phyloP scores from a whole-genome alignment of 1,140 invertebrate species.

The Drosophila ohnishii region DNA sequence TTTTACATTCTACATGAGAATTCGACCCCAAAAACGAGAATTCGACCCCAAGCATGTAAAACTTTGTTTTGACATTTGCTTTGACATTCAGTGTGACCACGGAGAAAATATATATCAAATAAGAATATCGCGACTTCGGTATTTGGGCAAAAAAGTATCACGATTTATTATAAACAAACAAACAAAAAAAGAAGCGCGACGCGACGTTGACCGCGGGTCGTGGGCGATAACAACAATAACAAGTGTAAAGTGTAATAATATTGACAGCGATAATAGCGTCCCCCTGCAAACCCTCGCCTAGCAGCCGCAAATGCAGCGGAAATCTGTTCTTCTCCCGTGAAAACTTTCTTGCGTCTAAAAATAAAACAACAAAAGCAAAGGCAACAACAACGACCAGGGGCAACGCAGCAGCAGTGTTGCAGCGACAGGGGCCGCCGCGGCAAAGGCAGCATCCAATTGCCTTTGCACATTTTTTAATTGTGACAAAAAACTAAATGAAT shows the following conservation, averaged over 20 bases:
- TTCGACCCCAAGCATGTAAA: too few species aligned
- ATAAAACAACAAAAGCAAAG: conserved; percentile 23
- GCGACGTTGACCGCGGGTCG: conserved; percentile 1
- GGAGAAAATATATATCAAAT: too few species aligned
- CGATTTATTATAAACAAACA: too few species aligned
- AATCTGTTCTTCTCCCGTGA: conserved; percentile 3
- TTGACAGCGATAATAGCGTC: conserved; percentile 6
- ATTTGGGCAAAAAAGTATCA: too few species aligned
- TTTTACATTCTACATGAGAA: too few species aligned
- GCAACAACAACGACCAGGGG: neutral
- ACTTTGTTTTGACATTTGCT: too few species aligned
- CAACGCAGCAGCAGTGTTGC: neutral
- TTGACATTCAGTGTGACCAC: too few species aligned
- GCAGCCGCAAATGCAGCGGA: conserved; percentile 3
- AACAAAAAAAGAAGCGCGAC: too few species aligned
- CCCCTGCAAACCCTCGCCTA: neutral
- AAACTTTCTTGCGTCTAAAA: conserved; percentile 25
- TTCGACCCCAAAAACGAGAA: too few species aligned
- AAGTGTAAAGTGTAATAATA: conserved; percentile 17
- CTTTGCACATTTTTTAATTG: conserved; percentile 32
- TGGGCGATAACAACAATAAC: conserved; percentile 32
- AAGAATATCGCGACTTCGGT: too few species aligned
- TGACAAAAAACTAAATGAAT: conserved; percentile 61
- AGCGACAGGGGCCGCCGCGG: conserved; percentile 3
- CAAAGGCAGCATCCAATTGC: conserved; percentile 31